A percentile compares a stretch with the other conserved stretches of the same genome.
Conservation (phyloP, 2,113 vertebrate genomes). For the Corythaeola cristata region DNA sequence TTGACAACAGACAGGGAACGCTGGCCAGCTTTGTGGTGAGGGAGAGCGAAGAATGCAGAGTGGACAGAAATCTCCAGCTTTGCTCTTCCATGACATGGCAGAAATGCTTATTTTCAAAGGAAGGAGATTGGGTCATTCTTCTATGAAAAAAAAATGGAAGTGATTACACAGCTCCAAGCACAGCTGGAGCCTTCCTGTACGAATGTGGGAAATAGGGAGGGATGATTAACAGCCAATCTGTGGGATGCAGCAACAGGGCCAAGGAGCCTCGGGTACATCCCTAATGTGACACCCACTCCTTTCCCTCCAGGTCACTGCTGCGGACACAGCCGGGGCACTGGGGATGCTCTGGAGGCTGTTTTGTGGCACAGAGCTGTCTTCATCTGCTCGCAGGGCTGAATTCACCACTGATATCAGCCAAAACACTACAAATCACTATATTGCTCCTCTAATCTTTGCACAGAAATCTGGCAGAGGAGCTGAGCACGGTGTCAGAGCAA, state of each 20-base stretch:
- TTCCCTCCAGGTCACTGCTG: background rate
- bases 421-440: background rate
- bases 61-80: constrained; percentile 36
- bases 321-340: background rate
- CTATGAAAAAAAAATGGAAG: background rate
- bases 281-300: accelerated
- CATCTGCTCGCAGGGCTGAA: background rate
- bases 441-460: background rate
- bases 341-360: background rate
- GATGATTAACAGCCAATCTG: background rate
- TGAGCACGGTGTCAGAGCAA: background rate
- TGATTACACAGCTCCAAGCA: background rate
- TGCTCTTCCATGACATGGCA: constrained; percentile 39
- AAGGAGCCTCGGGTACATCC: background rate
- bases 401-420: background rate
- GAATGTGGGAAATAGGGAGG: background rate
- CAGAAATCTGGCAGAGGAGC: background rate
- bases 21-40: constrained; percentile 3
- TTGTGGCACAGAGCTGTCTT: accelerated
- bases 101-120: background rate
- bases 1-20: background rate
- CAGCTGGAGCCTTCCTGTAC: background rate
- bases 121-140: background rate
- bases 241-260: background rate
- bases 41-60: background rate